Base-by-base conservation (phyloP, 2,888 invertebrate species). In the Chaetogeoica ovagalla region DNA sequence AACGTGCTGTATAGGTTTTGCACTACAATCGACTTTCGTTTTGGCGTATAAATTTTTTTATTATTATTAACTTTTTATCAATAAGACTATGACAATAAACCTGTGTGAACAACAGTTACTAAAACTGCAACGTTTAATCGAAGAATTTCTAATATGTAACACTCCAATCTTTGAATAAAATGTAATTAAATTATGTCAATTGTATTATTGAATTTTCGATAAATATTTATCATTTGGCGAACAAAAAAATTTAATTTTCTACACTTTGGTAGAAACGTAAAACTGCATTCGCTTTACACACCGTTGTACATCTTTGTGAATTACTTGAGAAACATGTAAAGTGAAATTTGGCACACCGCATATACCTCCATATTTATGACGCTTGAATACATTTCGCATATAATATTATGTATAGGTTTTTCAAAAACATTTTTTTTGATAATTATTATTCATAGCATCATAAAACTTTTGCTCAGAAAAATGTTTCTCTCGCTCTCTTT, bases 391-490 rank as follows among this genome's bases (percentile, higher is more conserved):
- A 52, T 15, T 11, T 39, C 8, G 37, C 37, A 30, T 57, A 15
- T 21, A 21, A 57, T 57, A 70, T 57, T 19, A 43, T 69, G 55
- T 9, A 43, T 43, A 7, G 21, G 37, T 48, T 48, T 48, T 48
- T 13, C 7, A 43, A 48, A 48, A 9, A 23, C n/a, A 48, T 43
- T 72, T 15, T 59, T 60, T 43, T 60, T 60, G 71, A 71, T 71
- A 43, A 43, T 60, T 43, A 19, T 60, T 59, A 60, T 60, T 72
- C 19, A 60, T 63, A 63, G n/a, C 43, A 52, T 30, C 15, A 15
- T 17, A n/a, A 62, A 73, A 62, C 62, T 62, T 72, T 60, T 72
- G 72, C 43, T 52, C 37, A 5, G 13, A 63, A 73, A 37, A 63
- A 30, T 4, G 30, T 48, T 7, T 6, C 5, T 17, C 5, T 19